These are phyloP conservation scores for Drosophila bocki DNA, from an alignment of 1,140 invertebrate genomes.

Conservation along the genomic window DNA sequence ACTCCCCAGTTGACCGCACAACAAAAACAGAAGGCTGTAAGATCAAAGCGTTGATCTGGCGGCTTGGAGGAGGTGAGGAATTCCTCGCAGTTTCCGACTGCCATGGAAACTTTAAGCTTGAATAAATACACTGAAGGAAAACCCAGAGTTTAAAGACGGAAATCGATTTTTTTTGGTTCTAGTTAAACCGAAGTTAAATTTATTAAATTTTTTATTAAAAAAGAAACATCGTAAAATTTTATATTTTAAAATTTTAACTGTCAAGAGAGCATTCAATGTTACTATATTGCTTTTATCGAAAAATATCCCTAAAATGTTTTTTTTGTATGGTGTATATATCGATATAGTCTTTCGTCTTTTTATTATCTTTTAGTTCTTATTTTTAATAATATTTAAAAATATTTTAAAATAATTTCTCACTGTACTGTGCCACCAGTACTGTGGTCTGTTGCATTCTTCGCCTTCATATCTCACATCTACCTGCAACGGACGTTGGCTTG, in stretches of 20 bases:
- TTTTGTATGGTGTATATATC: too few relatives aligned
- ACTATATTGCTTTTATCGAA: not conserved
- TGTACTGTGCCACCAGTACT: not conserved
- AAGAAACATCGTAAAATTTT: too few relatives aligned
- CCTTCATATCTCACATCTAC: conserved; percentile 13
- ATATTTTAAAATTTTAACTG: too few relatives aligned
- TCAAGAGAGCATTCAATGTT: not conserved
- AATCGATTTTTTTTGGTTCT: too few relatives aligned
- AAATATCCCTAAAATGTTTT: not conserved
- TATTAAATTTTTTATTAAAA: too few relatives aligned
- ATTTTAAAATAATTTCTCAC: not conserved
- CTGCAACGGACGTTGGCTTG: conserved; percentile 35
- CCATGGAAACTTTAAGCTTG: conserved; percentile 37
- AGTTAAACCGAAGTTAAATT: not conserved
- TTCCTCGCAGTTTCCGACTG: conserved; percentile 26
- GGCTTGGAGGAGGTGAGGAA: conserved; percentile 4
- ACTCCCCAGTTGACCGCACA: conserved; percentile 42
- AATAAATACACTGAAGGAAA: conserved; percentile 8
- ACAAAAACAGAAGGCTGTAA: conserved; percentile 32
- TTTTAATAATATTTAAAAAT: not conserved
- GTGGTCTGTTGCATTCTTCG: conserved; percentile 34
- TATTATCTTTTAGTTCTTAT: too few relatives aligned
- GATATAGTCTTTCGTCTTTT: not conserved
- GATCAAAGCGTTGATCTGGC: conserved; percentile 54
- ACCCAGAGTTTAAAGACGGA: accelerated